Percentiles rank a stretch among this genome's conserved stretches.
Evolutionary conservation across 2,797 vertebrate species (phyloP).

Genomic region (Crenuchus spilurus): DNA sequence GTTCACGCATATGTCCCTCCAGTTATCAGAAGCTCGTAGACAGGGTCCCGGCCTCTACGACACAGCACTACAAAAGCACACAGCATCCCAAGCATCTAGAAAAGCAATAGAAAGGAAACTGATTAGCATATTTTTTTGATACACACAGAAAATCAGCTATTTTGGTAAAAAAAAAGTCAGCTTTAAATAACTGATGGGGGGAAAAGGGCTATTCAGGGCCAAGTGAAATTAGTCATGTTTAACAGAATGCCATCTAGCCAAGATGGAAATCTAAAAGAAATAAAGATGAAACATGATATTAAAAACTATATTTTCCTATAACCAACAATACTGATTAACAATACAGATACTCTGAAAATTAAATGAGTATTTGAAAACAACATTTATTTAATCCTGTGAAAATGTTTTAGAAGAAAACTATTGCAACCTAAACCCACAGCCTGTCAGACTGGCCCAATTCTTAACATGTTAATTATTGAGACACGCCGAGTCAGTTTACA

Average conservation of each 20-base stretch:
- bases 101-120: not conserved
- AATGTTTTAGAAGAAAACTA: too few relatives aligned
- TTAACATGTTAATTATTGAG: constrained; percentile 6
- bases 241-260: too few relatives aligned
- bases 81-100: constrained; percentile 93
- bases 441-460: not conserved
- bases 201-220: too few relatives aligned
- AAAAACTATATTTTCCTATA: too few relatives aligned
- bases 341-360: not conserved
- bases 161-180: too few relatives aligned
- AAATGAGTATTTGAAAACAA: too few relatives aligned
- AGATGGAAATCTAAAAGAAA: too few relatives aligned
- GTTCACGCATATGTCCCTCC: constrained; percentile 87
- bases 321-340: too few relatives aligned
- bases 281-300: too few relatives aligned
- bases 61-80: constrained; percentile 91
- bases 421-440: not conserved
- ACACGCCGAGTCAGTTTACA: constrained; percentile 4
- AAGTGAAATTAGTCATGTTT: too few relatives aligned
- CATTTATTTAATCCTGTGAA: too few relatives aligned
- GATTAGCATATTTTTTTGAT: not conserved
- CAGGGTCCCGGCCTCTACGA: constrained; percentile 87
- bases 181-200: too few relatives aligned
- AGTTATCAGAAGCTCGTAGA: constrained; percentile 92
- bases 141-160: not conserved